These are phyloP conservation scores for Watsonalla binaria DNA, from an alignment of 2,888 invertebrate species.

Conservation along the genomic window DNA sequence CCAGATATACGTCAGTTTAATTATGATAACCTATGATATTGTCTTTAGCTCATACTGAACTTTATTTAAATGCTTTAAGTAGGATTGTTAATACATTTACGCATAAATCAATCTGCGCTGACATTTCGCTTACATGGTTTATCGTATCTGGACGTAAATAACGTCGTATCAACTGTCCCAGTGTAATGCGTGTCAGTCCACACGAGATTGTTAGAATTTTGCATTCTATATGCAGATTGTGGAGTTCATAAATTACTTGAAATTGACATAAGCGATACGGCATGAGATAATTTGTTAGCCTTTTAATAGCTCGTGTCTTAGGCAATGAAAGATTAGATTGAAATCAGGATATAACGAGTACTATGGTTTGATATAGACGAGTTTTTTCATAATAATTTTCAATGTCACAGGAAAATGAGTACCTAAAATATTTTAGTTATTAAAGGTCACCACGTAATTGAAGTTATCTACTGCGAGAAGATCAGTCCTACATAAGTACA, in stretches of 20 bases:
- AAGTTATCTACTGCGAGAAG: neutral
- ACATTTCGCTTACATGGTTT: constrained; percentile 38
- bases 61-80: neutral
- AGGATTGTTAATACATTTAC: neutral
- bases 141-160: constrained; percentile 35
- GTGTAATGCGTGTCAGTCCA: constrained; percentile 25
- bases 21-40: neutral
- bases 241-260: constrained; percentile 28
- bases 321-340: constrained; percentile 18
- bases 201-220: constrained; percentile 14
- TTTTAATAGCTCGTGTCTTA: constrained; percentile 9
- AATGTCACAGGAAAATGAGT: neutral
- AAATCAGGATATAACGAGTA: neutral
- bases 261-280: constrained; percentile 25
- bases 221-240: constrained; percentile 7
- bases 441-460: neutral
- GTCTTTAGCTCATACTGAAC: neutral
- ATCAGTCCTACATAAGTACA: neutral
- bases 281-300: constrained; percentile 21
- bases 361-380: neutral
- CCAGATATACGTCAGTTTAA: neutral
- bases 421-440: neutral
- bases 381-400: neutral
- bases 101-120: constrained; percentile 18
- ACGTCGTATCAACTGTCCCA: constrained; percentile 24